Conservation (phyloP, 2,797 vertebrate species). For the Enteromius thamalakanensis region DNA sequence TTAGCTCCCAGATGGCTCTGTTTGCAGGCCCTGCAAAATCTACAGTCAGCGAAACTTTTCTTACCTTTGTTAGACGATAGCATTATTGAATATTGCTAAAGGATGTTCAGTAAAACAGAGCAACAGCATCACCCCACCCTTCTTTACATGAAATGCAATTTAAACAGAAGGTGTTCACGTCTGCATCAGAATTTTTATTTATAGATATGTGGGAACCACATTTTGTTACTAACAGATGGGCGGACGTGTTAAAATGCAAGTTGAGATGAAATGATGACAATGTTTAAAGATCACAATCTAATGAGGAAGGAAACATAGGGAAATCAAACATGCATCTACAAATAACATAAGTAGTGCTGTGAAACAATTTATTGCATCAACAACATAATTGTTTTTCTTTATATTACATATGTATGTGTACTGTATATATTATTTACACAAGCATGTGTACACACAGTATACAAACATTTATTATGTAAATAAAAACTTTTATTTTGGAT, state of each 20-base stretch:
- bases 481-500: no score
- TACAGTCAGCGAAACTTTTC: background rate
- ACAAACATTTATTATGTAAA: no score
- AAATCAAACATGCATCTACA: background rate
- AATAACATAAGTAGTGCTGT: background rate
- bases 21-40: conserved; percentile 63
- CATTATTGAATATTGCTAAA: no score
- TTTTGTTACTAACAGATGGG: background rate
- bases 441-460: no score
- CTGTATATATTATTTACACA: no score
- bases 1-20: conserved; percentile 66
- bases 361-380: no score
- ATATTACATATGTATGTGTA: no score
- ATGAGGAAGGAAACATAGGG: background rate
- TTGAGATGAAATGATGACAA: background rate
- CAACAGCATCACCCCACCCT: background rate
- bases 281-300: background rate
- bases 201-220: background rate
- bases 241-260: background rate
- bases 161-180: background rate
- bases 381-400: no score
- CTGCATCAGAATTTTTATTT: background rate
- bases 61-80: background rate
- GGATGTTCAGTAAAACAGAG: background rate
- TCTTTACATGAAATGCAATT: background rate